Base-by-base conservation (phyloP, 1,140 invertebrate species). In the Papilio helenus region DNA sequence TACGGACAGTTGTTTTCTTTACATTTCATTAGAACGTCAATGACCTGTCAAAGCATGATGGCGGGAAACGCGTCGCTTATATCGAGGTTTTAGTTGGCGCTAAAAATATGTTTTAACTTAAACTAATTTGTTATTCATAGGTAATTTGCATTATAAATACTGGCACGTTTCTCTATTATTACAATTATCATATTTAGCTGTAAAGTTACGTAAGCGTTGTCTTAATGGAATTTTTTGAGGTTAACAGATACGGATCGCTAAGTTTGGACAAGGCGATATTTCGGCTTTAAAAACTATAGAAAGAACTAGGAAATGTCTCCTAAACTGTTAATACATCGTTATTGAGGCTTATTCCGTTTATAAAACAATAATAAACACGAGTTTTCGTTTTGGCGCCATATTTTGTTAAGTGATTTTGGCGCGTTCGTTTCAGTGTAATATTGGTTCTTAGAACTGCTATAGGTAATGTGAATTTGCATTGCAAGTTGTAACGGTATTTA, bases 21-120 rank as follows among this genome's bases (percentile, higher is more conserved):
- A 89, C 88, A 90, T 90, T 90, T 90, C 85, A 83, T 85, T 87
- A 71, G 86, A 85, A 93, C 90, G 90, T 94, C 92, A 94, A 92
- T 93, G 92, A 94, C 90, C 93, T 94, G 93, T 94, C 93, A 94
- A 92, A 93, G 76, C 85, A 89, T 87, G 87, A 94, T 94, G 93
- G 93, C 93, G 93, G 93, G 93, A 94, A 94, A 92, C 82, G 82
- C 81, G 87, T 85, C 83, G 82, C 80, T 76, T 68, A 79, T 79
- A 79, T 80, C 72, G 49, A 80, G 65, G 20, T 79, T 82, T 76
- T 73, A 72, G 68, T 83, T 83, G 82, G 80, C 82, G 82, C 82
- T 77, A 77, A 76, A 61, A 65, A 26, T 49, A 77, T 77, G 39
- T 77, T 77, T 65, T 77, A 77, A 77, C 26, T 14, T 39, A 65